Evolutionary conservation across 2,888 invertebrate species (phyloP).

Genomic region (Zelleria hepariella): DNA sequence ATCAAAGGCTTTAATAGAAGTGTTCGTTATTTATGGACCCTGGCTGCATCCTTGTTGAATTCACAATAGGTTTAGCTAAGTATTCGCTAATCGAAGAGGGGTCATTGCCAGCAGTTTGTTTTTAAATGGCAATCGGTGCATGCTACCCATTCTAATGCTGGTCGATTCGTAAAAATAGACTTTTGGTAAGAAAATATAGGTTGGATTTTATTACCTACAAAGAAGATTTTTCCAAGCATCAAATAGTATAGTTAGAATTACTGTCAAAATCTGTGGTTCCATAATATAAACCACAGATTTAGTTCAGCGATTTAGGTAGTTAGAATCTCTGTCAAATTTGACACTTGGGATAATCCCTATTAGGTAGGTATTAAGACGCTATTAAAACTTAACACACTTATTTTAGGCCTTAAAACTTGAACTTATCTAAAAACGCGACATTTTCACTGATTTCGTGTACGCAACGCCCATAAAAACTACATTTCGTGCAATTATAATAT

Average conservation of each 20-base stretch:
- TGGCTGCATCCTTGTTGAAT: conserved; percentile 41
- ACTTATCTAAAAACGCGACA: too few species aligned
- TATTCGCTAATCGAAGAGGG: background rate
- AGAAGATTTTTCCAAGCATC: too few species aligned
- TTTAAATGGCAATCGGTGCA: background rate
- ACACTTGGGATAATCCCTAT: too few species aligned
- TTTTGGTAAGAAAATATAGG: too few species aligned
- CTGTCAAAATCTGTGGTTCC: too few species aligned
- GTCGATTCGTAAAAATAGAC: background rate
- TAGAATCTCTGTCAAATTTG: too few species aligned
- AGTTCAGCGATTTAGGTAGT: too few species aligned
- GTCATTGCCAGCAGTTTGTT: conserved; percentile 1
- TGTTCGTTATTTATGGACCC: conserved; percentile 64
- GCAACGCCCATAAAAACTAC: background rate
- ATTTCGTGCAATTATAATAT: conserved; percentile 25
- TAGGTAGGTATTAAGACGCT: too few species aligned
- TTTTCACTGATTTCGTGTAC: background rate
- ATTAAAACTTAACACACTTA: background rate
- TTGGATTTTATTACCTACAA: too few species aligned
- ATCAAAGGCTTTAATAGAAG: conserved; percentile 67
- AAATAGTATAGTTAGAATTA: too few species aligned
- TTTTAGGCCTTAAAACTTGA: background rate
- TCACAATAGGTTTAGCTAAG: background rate
- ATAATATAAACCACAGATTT: too few species aligned
- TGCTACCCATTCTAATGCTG: background rate